Base-by-base conservation (phyloP, 2,888 invertebrate genomes). In the Drosophila percnosoma region DNA sequence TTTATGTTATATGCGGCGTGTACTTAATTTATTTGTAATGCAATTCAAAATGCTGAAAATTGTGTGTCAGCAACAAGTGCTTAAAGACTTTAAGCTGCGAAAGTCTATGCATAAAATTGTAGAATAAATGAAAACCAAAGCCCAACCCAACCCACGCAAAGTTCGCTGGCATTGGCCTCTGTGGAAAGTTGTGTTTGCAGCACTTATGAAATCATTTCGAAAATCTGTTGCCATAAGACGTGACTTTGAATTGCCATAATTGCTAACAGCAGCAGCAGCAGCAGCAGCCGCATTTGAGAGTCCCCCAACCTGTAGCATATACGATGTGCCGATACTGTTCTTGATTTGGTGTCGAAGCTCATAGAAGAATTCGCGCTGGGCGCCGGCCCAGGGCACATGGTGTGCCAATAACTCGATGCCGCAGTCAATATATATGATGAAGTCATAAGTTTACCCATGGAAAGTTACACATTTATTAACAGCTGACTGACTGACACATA, bases 241-340 rank as follows among this genome's bases (percentile, higher is more conserved):
- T 89, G 88, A 88, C 89, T 81, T 75, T 61, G 72, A 72, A 78
- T 83, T 71, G 76, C 73, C 75, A 79, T 89, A 89, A 87, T 87
- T 88, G 89, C 82, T 73, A 58, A 64, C 61, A 73, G 55, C 63
- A 54, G 61, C 70, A 42, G 54, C 31, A 53, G 54, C 31, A 53
- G 38, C 29, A 11, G 21, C 27, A 31, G 36, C 2, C 51, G 42
- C 21, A 51, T 29, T 24, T 57, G 33, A 21, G 59, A 36, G 34
- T 33, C 31, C 18, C 29, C 15, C 24, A 31, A 60, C 40, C 36
- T 61, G 34, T 36, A 34, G 48, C 58, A 10, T 38, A 18, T 63
- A 73, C 65, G 75, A 83, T 78, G 83, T 86, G 83, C 59, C 66
- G 71, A 84, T 83, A 69, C 70, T 69, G 69, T 83, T 69, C 72